These are phyloP conservation scores for Bombus confusus DNA, from an alignment of 1,140 invertebrate genomes.

Conservation along the genomic window DNA sequence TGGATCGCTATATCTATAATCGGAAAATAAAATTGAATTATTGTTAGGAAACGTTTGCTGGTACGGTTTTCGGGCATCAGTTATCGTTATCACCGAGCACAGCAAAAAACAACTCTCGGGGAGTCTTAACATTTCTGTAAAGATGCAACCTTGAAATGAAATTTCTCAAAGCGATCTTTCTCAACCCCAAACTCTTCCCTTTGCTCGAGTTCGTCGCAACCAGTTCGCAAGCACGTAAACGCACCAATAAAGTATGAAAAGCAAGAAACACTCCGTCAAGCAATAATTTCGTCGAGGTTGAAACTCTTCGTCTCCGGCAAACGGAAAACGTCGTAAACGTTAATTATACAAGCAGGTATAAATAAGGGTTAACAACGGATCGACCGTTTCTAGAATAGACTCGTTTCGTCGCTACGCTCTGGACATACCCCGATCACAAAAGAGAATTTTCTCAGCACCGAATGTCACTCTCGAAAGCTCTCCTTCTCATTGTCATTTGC, in stretches of 20 bases:
- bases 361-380: constrained; percentile 43
- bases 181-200: background rate
- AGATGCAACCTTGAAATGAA: background rate
- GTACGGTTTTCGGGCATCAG: background rate
- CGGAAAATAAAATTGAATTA: background rate
- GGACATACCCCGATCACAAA: background rate
- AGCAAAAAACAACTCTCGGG: background rate
- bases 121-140: background rate
- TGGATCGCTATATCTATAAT: background rate
- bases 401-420: background rate
- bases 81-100: too few species aligned
- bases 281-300: constrained; percentile 2
- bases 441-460: background rate
- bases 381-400: constrained; percentile 2
- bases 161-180: background rate
- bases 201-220: constrained; percentile 34
- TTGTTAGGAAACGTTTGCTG: background rate
- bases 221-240: background rate
- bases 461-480: background rate
- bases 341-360: constrained; percentile 47
- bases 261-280: background rate
- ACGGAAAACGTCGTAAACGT: constrained; percentile 32
- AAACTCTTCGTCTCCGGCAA: background rate
- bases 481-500: background rate
- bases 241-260: constrained; percentile 1